Evolutionary conservation across 2,113 vertebrate genomes (phyloP), one percentile per base, ranked within the genome.

Genomic region (Panthera leo): DNA sequence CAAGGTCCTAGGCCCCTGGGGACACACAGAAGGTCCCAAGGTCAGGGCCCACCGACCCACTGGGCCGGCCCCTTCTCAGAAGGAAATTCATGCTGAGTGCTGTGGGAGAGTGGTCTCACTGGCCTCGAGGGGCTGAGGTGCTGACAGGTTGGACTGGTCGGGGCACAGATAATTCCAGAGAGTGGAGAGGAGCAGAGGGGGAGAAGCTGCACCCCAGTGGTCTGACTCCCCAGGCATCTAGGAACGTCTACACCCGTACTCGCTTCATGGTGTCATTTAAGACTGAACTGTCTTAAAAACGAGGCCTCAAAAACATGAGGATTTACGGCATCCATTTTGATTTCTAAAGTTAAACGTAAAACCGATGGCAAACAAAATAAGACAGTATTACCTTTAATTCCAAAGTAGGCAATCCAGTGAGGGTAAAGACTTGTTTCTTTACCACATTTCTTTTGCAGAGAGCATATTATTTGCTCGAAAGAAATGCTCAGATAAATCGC

Each of bases 261-360:
- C 79, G 34, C 31, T 42, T 88, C 39, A 7, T 42, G 31, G 42
- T 82, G 73, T 15, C 45, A 65, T 55, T 51, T 23, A 19, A 70
- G 86, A 61, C 73, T 73, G 75, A 85, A 76, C 29, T 84, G 34
- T 61, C 53, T 63, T 68, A 65, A n/a, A 87, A n/a, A 51, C 36
- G 25, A 97, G 76, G 10, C 10, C 11, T 76, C 25, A 10, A 39
- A 83, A 73, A 65, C 48, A 39, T n/a, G 53, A 65, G 83, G 45
- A 68, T 82, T 80, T 79, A 19, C 5, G 29, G 25, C 58, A 12
- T 61, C 53, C 53, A 45, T 73, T 96, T 97, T 73, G 82, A 82
- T 83, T 82, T 93, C 76, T 51, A 85, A 91, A 78, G 89, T 55
- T 76, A 68, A 87, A 85, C 36, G 29, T 71, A 65, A 96, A 83